phyloP scores from a whole-genome alignment of 2,888 invertebrate genomes.

The Dasypolia templi region DNA sequence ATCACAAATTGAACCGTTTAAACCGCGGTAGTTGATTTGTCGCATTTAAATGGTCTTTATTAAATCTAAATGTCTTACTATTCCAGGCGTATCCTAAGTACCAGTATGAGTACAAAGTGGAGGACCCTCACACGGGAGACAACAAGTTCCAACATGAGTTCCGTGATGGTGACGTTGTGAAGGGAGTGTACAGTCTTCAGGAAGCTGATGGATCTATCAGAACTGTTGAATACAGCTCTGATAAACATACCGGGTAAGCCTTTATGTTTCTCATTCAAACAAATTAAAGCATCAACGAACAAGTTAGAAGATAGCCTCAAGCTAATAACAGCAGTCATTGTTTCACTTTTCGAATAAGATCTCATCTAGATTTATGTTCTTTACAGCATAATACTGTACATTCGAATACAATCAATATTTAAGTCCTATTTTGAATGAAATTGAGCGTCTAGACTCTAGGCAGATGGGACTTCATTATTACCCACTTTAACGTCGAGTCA shows the following conservation, averaged over 20 bases:
- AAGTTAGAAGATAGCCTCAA: background rate
- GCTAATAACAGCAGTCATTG: background rate
- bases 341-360: background rate
- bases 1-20: constrained; percentile 74
- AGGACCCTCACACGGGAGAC: constrained; percentile 91
- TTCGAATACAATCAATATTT: constrained; percentile 5
- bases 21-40: constrained; percentile 65
- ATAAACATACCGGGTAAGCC: constrained; percentile 89
- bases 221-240: constrained; percentile 91
- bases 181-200: constrained; percentile 91
- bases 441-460: constrained; percentile 41
- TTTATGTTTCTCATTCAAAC: background rate
- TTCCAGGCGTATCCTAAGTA: constrained; percentile 90
- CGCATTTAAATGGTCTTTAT: constrained; percentile 73
- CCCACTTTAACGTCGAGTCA: constrained; percentile 50
- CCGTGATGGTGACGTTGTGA: constrained; percentile 91
- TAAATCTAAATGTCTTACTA: constrained; percentile 66
- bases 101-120: constrained; percentile 91
- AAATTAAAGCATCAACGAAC: constrained; percentile 6
- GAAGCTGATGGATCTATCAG: constrained; percentile 91
- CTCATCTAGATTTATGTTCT: constrained; percentile 4
- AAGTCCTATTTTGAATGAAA: constrained; percentile 19
- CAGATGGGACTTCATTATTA: constrained; percentile 25
- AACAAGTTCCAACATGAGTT: constrained; percentile 91
- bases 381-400: background rate